phyloP scores from a whole-genome alignment of 2,797 vertebrate genomes.

The Alectoris magna region DNA sequence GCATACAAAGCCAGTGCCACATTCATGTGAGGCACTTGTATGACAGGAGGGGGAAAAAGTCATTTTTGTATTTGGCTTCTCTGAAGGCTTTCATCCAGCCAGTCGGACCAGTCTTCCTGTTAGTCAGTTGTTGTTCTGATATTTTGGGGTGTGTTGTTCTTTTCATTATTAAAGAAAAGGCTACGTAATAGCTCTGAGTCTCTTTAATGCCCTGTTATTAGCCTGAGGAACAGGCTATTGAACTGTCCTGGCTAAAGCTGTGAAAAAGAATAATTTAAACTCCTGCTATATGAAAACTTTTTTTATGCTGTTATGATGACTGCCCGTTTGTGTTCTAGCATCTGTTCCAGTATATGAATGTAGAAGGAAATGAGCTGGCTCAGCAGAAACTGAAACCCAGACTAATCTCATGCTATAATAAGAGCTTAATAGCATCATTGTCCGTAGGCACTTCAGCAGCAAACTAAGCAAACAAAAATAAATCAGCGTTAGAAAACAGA shows the following conservation, averaged over 20 bases:
- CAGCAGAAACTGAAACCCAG: constrained; percentile 54
- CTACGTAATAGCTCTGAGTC: neutral
- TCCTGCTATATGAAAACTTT: neutral
- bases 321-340: constrained; percentile 23
- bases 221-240: neutral
- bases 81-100: neutral
- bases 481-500: neutral
- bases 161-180: neutral
- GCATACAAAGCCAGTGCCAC: neutral
- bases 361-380: constrained; percentile 45
- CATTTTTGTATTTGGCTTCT: neutral
- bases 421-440: constrained; percentile 22
- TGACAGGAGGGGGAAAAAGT: neutral
- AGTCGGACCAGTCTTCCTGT: neutral
- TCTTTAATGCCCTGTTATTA: neutral
- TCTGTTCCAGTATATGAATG: constrained; percentile 8
- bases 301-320: constrained; percentile 19
- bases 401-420: constrained; percentile 30
- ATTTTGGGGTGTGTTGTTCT: neutral
- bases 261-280: constrained; percentile 11
- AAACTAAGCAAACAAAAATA: neutral
- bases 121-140: neutral
- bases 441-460: neutral
- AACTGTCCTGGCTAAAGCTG: neutral
- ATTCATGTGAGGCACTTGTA: neutral